Evolutionary conservation across 2,888 invertebrate species (phyloP).

Genomic region (Megamerina dolium): DNA sequence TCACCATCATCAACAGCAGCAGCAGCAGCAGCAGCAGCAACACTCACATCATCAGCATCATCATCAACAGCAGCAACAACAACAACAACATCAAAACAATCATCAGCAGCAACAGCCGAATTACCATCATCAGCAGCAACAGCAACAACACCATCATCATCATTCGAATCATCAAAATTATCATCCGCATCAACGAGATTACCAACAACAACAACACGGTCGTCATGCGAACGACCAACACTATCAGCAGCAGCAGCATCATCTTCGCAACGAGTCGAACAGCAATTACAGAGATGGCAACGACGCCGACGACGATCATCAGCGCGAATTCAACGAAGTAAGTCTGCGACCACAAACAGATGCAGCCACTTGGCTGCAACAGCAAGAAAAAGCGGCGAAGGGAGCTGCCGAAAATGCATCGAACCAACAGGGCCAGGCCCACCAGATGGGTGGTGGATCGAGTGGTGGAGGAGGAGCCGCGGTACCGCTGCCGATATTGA

Average conservation of each 20-base stretch:
- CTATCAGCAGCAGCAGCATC: conserved; percentile 26
- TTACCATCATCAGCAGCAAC: conserved; percentile 28
- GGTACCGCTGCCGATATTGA: conserved; percentile 63
- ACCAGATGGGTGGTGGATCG: conserved; percentile 44
- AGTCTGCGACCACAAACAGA: conserved; percentile 48
- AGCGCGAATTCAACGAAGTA: conserved; percentile 34
- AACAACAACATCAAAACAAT: conserved; percentile 20
- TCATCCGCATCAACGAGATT: conserved; percentile 24
- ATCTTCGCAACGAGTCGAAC: conserved; percentile 22
- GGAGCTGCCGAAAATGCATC: conserved; percentile 32
- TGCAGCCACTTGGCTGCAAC: conserved; percentile 44
- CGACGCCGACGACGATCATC: conserved; percentile 32
- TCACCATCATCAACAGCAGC: conserved; percentile 22
- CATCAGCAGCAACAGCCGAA: conserved; percentile 23
- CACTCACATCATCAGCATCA: conserved; percentile 23
- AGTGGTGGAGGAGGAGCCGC: conserved; percentile 31
- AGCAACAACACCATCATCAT: conserved; percentile 23
- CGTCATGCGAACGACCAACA: conserved; percentile 13
- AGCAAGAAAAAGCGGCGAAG: conserved; percentile 50
- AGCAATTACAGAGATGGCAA: conserved; percentile 48
- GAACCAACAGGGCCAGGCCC: conserved; percentile 52
- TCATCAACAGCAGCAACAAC: conserved; percentile 29
- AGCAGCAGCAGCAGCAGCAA: conserved; percentile 26
- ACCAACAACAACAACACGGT: conserved; percentile 22
- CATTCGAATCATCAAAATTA: conserved; percentile 22